Conservation (phyloP, 2,888 invertebrate species). For the Sarcophaga rosellei region DNA sequence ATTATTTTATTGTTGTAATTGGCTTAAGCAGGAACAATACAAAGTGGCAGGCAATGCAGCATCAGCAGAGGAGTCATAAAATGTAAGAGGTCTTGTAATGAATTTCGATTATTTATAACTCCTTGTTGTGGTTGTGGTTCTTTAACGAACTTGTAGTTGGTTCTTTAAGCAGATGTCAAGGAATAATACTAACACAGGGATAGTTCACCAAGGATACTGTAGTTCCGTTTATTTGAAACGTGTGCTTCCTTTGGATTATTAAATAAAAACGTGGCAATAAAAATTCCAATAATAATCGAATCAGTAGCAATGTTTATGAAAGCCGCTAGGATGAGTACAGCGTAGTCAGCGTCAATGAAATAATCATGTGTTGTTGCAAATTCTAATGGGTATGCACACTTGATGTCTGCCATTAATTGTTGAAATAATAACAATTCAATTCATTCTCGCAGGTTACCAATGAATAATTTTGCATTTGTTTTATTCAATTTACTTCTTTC, state of each 20-base stretch:
- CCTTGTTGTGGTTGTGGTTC: not conserved
- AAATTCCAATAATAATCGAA: not conserved
- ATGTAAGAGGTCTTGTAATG: not conserved
- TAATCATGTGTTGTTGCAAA: conserved; percentile 15
- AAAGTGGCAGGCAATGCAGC: conserved; percentile 23
- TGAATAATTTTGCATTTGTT: conserved; percentile 14
- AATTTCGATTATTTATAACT: not conserved
- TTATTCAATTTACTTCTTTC: conserved; percentile 34
- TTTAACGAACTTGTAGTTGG: too few species aligned
- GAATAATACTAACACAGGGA: too few species aligned
- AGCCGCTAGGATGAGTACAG: too few species aligned
- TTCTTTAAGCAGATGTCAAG: not conserved
- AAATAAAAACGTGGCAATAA: conserved; percentile 6
- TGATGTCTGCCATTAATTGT: conserved; percentile 34
- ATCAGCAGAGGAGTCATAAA: conserved; percentile 10
- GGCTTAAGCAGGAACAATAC: not conserved
- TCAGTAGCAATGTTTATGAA: not conserved
- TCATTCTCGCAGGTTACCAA: not conserved
- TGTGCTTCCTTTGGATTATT: not conserved
- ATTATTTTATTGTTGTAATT: conserved; percentile 10
- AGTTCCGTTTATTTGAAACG: not conserved
- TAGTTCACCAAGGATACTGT: too few species aligned
- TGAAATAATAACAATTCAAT: conserved; percentile 10
- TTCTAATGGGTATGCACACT: conserved; percentile 20
- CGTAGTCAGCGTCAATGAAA: not conserved